A percentile compares a stretch with the other conserved stretches of the same genome.
These are phyloP conservation scores for Anoncus sp. DNA, from an alignment of 2,888 invertebrate species.

Conservation along the genomic window DNA sequence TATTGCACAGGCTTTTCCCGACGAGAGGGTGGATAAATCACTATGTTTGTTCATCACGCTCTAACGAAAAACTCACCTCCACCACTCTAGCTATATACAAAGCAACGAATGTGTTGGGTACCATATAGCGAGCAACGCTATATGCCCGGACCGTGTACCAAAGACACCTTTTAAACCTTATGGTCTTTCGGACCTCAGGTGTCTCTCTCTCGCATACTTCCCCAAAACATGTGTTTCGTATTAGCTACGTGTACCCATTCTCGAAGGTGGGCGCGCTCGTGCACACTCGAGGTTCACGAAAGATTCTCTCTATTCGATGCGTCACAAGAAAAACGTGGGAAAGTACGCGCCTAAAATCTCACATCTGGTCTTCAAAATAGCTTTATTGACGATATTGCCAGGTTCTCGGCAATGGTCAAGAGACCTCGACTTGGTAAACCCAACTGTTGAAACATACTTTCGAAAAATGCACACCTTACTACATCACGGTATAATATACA, in stretches of 20 bases:
- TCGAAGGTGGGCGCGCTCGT: no score
- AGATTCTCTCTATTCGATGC: slow-evolving; percentile 31
- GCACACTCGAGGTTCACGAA: slow-evolving; percentile 29
- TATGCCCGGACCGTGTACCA: slow-evolving; percentile 29
- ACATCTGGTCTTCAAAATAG: slow-evolving; percentile 74
- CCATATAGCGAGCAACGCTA: slow-evolving; percentile 10
- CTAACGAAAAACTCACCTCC: slow-evolving; percentile 39
- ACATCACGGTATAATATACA: not conserved
- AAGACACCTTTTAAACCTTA: slow-evolving; percentile 49
- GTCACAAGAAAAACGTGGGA: slow-evolving; percentile 70
- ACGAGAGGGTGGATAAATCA: slow-evolving; percentile 45
- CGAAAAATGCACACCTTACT: slow-evolving; percentile 21
- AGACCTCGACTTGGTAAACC: slow-evolving; percentile 10
- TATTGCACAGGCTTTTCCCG: slow-evolving; percentile 7
- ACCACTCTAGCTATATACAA: slow-evolving; percentile 19
- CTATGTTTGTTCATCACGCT: slow-evolving; percentile 46
- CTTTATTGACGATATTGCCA: slow-evolving; percentile 73
- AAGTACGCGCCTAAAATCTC: slow-evolving; percentile 65
- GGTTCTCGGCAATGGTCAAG: slow-evolving; percentile 3
- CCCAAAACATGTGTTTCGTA: slow-evolving; percentile 77
- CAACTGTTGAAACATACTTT: slow-evolving; percentile 10
- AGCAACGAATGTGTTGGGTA: slow-evolving; percentile 21
- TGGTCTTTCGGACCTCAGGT: slow-evolving; percentile 61
- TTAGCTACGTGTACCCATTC: slow-evolving; percentile 70
- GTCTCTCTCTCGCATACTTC: slow-evolving; percentile 48